Evolutionary conservation across 92 coral and sea anemone species (phyloP), one percentile per base, ranked within the genome.

Genomic region (Montipora capitata): DNA sequence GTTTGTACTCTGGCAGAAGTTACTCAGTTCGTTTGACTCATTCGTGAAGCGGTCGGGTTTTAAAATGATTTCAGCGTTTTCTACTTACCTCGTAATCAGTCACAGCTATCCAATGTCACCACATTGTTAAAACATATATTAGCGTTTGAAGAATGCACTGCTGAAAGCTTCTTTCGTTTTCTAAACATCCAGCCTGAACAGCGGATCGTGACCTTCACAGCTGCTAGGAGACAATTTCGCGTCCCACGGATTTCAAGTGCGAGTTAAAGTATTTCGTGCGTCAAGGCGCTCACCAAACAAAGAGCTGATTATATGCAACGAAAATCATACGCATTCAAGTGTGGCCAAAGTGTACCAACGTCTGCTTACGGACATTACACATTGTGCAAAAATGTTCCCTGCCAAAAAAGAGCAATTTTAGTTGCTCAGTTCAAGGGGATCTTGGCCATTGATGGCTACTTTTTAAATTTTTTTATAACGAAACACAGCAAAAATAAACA

Each of bases 301-400:
- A 54, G 68, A 68, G 61, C 6, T 48, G 64, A 54, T 40, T 41
- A n/a, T 68, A 40, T 57, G 20, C 66, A 52, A 52, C 66, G 48
- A 68, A 68, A 44, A 15, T 81, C 70, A 68, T 81, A 77, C 62
- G 85, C 85, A 68, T 81, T 81, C 85, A 69, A 64, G 85, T 69
- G 85, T 81, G 54, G 44, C 85, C 14, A 81, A 27, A 54, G 85
- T 39, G 67, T 15, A 43, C 7, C 66, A 65, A 44, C 20, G 38
- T 61, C 18, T 17, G 9, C 7, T 76, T 80, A 75, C 67, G 49
- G 66, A 38, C 64, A 5, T 7, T 15, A 39, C 9, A 54, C 15
- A 9, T 54, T 3, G 10, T 13, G 52, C 35, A 27, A 27, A 27
- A 27, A 27, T 27, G 35, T 27, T 27, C 35, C 35, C 35, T 27